Base-by-base conservation (phyloP, 2,888 invertebrate genomes). In the Chymomyza procnemis region DNA sequence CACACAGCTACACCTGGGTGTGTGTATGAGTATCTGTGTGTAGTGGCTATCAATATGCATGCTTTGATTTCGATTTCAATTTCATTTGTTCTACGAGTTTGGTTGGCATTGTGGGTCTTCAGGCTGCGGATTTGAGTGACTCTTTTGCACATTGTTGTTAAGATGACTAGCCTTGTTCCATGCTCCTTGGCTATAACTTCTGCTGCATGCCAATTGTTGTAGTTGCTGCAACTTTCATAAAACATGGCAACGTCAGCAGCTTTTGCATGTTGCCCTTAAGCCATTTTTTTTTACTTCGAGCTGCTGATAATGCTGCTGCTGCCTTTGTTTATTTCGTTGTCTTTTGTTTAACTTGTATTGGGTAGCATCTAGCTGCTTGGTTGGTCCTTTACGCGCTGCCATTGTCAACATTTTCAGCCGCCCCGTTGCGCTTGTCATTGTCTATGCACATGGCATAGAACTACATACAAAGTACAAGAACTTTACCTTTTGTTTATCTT, bases 21-120 rank as follows among this genome's bases (percentile, higher is more conserved):
- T 16, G 48, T 50, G n/a, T n/a, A 48, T 47, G 54, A 41, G 30
- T 66, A 12, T 64, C 12, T 52, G 52, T 47, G 41, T 54, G 41
- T 19, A 18, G 16, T 50, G 16, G 19, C 21, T 54, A 81, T 80
- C 75, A 87, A 85, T 85, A 85, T 82, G 82, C 82, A 81, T 87
- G 82, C 76, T 60, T 76, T 79, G 85, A 85, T 79, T 87, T 88
- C 85, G 78, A 87, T 87, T 82, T 83, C 85, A 74, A 83, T 88
- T 86, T 86, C 85, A 83, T 84, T 73, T 77, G 61, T 62, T 54
- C 67, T 67, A 68, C 62, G 63, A 71, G 63, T 65, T 67, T 46
- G 64, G 50, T 48, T 56, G 60, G 54, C 19, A 54, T 21, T 80
- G 71, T 80, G 67, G 73, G 68, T 74, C 71, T 80, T 73, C 67